Evolutionary conservation across 2,113 vertebrate species (phyloP).

Genomic region (Nematolebias whitei): DNA sequence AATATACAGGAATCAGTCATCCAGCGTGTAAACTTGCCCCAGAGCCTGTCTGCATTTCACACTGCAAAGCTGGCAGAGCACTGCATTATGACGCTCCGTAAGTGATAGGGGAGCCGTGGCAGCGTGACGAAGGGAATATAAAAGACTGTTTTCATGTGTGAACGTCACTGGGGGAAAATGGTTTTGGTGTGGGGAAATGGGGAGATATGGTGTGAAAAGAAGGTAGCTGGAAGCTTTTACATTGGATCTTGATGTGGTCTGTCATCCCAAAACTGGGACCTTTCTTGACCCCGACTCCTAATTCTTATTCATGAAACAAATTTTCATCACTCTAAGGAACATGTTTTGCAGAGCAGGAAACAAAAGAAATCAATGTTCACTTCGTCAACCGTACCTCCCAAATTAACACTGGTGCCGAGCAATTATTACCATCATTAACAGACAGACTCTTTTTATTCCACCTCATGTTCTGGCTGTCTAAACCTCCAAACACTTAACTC

Average conservation of each 20-base stretch:
- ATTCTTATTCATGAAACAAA: slow-evolving; percentile 3
- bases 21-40: slow-evolving; percentile 42
- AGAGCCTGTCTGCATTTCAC: slow-evolving; percentile 50
- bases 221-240: too few species aligned
- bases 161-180: slow-evolving; percentile 11
- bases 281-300: background rate
- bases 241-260: background rate
- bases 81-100: slow-evolving; percentile 45
- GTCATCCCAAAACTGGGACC: background rate
- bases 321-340: slow-evolving; percentile 1
- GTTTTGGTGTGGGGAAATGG: background rate
- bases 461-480: slow-evolving; percentile 35
- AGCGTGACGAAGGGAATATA: slow-evolving; percentile 25
- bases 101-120: slow-evolving; percentile 26
- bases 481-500: slow-evolving; percentile 34
- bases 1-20: slow-evolving; percentile 70
- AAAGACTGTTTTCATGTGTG: slow-evolving; percentile 7
- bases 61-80: slow-evolving; percentile 46
- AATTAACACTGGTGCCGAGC: background rate
- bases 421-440: slow-evolving; percentile 40
- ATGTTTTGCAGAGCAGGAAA: background rate
- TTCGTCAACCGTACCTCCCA: slow-evolving; percentile 14
- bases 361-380: background rate
- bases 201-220: background rate
- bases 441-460: slow-evolving; percentile 32